phyloP scores from a whole-genome alignment of 2,797 vertebrate genomes.

The Nyctibius grandis region DNA sequence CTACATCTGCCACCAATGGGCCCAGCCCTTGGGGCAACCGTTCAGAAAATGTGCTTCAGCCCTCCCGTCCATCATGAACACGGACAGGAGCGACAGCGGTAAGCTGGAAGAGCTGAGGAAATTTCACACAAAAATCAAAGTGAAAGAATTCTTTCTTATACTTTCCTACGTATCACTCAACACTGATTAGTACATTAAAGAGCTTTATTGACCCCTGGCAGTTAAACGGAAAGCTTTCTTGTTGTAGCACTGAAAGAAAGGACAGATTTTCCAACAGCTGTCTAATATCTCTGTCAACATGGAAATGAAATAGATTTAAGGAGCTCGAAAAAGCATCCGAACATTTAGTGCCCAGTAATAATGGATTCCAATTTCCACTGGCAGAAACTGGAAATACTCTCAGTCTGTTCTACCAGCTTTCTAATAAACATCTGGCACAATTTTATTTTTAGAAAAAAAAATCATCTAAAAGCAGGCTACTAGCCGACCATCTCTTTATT shows the following conservation, averaged over 20 bases:
- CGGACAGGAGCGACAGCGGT: not conserved
- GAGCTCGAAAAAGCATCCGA: conserved; percentile 64
- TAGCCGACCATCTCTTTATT: conserved; percentile 45
- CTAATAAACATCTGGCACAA: conserved; percentile 69
- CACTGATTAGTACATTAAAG: conserved; percentile 60
- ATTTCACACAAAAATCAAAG: conserved; percentile 8
- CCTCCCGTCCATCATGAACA: not conserved
- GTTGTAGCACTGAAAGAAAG: conserved; percentile 55
- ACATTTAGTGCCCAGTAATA: conserved; percentile 73
- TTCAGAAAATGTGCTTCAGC: not conserved
- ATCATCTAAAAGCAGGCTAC: conserved; percentile 35
- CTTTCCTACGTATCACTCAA: not conserved
- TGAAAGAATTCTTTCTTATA: conserved; percentile 52
- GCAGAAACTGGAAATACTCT: conserved; percentile 69
- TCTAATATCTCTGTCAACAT: conserved; percentile 77
- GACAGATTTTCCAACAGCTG: conserved; percentile 79
- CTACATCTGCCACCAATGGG: not conserved
- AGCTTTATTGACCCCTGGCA: conserved; percentile 62
- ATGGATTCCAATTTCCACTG: conserved; percentile 73
- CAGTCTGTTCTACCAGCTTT: conserved; percentile 65
- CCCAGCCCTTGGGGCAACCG: not conserved
- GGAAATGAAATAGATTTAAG: conserved; percentile 78
- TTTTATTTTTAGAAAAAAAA: conserved; percentile 58
- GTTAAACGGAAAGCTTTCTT: conserved; percentile 71
- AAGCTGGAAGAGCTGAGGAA: not conserved